phyloP scores from a whole-genome alignment of 2,888 invertebrate species.

The Orchestes rusci region DNA sequence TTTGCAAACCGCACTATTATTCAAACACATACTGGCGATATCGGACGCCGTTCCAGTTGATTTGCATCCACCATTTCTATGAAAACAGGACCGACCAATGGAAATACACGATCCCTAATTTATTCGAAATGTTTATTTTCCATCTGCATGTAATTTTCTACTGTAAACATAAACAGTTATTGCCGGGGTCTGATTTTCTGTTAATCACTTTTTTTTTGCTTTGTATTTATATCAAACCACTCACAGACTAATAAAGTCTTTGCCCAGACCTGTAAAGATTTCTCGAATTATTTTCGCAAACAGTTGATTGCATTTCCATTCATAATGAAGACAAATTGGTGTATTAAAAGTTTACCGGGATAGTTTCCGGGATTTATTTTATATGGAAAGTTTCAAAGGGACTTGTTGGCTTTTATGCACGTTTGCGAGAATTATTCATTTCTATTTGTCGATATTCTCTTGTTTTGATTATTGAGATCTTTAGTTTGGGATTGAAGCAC shows the following conservation, averaged over 20 bases:
- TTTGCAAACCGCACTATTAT: slow-evolving; percentile 3
- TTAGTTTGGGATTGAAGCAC: too few relatives aligned
- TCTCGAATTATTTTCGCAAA: slow-evolving; percentile 33
- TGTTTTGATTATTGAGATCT: too few relatives aligned
- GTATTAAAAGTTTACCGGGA: slow-evolving; percentile 31
- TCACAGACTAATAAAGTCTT: slow-evolving; percentile 26
- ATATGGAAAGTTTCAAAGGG: slow-evolving; percentile 28
- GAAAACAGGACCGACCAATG: slow-evolving; percentile 3
- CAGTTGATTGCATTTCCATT: slow-evolving; percentile 37
- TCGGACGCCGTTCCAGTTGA: neutral
- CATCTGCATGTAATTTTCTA: slow-evolving; percentile 17
- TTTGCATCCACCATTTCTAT: slow-evolving; percentile 3
- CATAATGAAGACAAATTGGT: slow-evolving; percentile 37
- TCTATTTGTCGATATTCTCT: too few relatives aligned
- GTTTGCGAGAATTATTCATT: slow-evolving; percentile 20
- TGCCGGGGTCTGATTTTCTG: slow-evolving; percentile 10
- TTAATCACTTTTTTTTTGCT: slow-evolving; percentile 1
- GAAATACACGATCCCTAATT: slow-evolving; percentile 9
- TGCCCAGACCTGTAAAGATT: slow-evolving; percentile 26
- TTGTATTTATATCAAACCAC: neutral
- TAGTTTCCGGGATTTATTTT: slow-evolving; percentile 34
- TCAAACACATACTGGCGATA: neutral
- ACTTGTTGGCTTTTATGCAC: slow-evolving; percentile 30
- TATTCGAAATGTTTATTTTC: slow-evolving; percentile 19
- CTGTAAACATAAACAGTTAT: slow-evolving; percentile 14